These are phyloP conservation scores for Drosophila maculinotata DNA, from an alignment of 2,888 invertebrate genomes.

Conservation along the genomic window DNA sequence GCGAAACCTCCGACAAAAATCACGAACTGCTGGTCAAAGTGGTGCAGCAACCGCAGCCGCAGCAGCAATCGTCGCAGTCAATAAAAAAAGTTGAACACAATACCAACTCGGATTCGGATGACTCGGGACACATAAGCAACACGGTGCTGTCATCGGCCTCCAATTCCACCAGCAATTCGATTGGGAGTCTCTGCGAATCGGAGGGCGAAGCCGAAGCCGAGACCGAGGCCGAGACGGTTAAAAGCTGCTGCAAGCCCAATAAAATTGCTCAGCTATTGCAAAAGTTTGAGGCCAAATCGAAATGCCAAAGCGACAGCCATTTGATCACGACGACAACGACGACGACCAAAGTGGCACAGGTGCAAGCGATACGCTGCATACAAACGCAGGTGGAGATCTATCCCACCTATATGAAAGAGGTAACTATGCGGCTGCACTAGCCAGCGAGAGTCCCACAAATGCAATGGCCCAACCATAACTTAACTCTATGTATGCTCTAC, in stretches of 20 bases:
- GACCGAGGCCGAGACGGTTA: conserved; percentile 2
- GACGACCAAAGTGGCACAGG: conserved; percentile 73
- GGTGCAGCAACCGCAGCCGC: conserved; percentile 59
- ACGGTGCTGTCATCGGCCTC: conserved; percentile 61
- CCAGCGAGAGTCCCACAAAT: conserved; percentile 17
- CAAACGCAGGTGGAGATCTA: conserved; percentile 84
- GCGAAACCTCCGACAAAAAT: conserved; percentile 82
- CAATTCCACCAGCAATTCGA: conserved; percentile 57
- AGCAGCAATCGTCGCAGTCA: conserved; percentile 3
- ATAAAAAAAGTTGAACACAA: conserved; percentile 42
- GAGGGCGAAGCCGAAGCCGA: conserved; percentile 58
- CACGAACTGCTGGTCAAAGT: conserved; percentile 83
- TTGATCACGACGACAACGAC: conserved; percentile 31
- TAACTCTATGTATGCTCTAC: conserved; percentile 25
- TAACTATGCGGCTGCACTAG: conserved; percentile 84
- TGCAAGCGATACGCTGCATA: conserved; percentile 83
- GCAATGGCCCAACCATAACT: conserved; percentile 25
- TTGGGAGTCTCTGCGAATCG: conserved; percentile 68
- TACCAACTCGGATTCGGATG: conserved; percentile 88
- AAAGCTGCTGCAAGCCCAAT: conserved; percentile 57
- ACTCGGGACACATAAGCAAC: conserved; percentile 93
- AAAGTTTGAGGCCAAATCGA: conserved; percentile 80
- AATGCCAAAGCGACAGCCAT: conserved; percentile 20
- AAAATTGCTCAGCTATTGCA: conserved; percentile 81
- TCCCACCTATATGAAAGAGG: conserved; percentile 85